These are phyloP conservation scores for Oeneis ivallda DNA, from an alignment of 2,888 invertebrate species.

Conservation along the genomic window DNA sequence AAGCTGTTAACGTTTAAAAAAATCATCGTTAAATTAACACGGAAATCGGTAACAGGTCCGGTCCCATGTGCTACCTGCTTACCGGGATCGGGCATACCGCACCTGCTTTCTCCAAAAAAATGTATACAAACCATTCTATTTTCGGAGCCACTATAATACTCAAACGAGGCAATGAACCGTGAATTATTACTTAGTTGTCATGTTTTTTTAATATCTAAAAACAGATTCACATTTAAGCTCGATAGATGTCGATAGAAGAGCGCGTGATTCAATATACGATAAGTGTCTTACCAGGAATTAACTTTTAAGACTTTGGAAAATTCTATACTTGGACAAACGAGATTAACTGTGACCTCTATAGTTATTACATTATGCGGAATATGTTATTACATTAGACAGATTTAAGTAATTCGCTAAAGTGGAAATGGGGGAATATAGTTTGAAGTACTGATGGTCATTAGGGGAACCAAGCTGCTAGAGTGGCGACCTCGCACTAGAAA, in stretches of 20 bases:
- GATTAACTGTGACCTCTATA: conserved; percentile 15
- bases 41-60: conserved; percentile 61
- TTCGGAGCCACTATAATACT: conserved; percentile 55
- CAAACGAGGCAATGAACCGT: conserved; percentile 53
- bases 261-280: conserved; percentile 7
- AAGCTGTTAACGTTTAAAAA: not conserved
- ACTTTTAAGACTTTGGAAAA: conserved; percentile 6
- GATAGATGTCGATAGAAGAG: conserved; percentile 18
- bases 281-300: conserved; percentile 17
- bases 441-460: too few relatives aligned
- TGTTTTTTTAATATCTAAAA: conserved; percentile 43
- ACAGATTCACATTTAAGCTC: conserved; percentile 23
- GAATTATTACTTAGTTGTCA: conserved; percentile 57
- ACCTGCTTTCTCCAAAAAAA: conserved; percentile 75
- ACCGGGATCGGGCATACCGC: conserved; percentile 47
- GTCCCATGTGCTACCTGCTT: conserved; percentile 41
- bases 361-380: not conserved
- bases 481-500: too few relatives aligned
- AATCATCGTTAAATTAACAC: conserved; percentile 41
- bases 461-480: too few relatives aligned
- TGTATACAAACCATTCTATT: conserved; percentile 53
- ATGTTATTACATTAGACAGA: not conserved
- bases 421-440: too few relatives aligned
- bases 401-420: not conserved
- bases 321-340: conserved; percentile 16